Percentiles rank a stretch among this genome's conserved stretches.
Evolutionary conservation across 2,113 vertebrate species (phyloP).

Genomic region (Hippoglossus stenolepis): DNA sequence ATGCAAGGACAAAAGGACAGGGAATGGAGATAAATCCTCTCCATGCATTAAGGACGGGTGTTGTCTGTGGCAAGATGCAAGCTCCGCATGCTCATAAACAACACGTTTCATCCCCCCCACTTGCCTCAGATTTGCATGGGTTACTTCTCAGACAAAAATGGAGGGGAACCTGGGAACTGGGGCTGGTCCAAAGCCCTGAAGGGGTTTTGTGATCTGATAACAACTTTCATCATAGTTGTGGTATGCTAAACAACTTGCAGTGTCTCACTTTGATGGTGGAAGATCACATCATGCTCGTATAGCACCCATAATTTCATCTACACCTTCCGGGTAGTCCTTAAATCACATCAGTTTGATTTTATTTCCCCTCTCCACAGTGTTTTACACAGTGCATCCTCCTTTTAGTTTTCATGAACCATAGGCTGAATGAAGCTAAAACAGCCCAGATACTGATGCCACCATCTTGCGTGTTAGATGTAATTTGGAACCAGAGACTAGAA

Average conservation of each 20-base stretch:
- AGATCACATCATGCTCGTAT: conserved; percentile 54
- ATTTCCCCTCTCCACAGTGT: conserved; percentile 44
- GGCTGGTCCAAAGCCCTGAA: conserved; percentile 9
- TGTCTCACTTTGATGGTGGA: conserved; percentile 43
- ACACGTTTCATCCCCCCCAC: conserved; percentile 14
- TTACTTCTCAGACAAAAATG: conserved; percentile 29
- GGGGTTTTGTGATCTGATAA: conserved; percentile 39
- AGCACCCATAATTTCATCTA: conserved; percentile 59
- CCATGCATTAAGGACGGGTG: conserved; percentile 54
- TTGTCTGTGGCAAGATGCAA: conserved; percentile 60
- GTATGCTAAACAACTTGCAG: conserved; percentile 30
- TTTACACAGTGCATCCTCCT: conserved; percentile 40
- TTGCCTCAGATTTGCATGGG: conserved; percentile 42
- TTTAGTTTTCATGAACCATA: conserved; percentile 31
- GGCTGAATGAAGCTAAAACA: background rate
- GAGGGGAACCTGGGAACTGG: conserved; percentile 24
- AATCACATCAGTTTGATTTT: conserved; percentile 63
- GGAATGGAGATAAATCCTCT: conserved; percentile 69
- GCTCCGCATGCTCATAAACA: conserved; percentile 58
- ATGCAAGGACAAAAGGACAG: conserved; percentile 77
- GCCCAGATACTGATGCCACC: no score
- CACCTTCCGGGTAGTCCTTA: conserved; percentile 53
- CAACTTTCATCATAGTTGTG: conserved; percentile 27
- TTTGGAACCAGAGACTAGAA: no score
- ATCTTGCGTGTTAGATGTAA: conserved; percentile 47